Percentiles rank a stretch among this genome's conserved stretches.
phyloP scores from a whole-genome alignment of 2,888 invertebrate species.

The Lordiphosa andalusiaca region DNA sequence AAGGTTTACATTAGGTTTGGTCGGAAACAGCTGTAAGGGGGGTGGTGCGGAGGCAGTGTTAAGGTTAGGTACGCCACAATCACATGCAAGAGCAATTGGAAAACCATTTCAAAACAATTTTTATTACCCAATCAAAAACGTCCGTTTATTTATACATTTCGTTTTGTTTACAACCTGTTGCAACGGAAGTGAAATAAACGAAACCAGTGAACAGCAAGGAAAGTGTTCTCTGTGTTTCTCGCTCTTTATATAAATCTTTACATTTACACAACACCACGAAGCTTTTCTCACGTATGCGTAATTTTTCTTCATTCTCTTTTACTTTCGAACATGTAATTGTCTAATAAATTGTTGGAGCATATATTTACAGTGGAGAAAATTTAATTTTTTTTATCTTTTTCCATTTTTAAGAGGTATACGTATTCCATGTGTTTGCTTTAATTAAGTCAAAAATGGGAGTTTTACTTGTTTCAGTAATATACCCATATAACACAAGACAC shows the following conservation, averaged over 20 bases:
- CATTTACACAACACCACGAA: slow-evolving; percentile 19
- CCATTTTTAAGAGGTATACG: too few species aligned
- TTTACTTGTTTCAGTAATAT: too few species aligned
- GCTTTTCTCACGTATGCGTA: slow-evolving; percentile 64
- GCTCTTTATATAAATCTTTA: slow-evolving; percentile 24
- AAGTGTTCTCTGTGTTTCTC: not conserved
- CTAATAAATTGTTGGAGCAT: slow-evolving; percentile 5
- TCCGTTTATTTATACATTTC: slow-evolving; percentile 41
- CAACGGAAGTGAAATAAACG: slow-evolving; percentile 11
- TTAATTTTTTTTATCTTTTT: too few species aligned
- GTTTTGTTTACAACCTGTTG: slow-evolving; percentile 61
- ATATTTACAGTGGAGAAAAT: not conserved
- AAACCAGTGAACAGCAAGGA: slow-evolving; percentile 3
- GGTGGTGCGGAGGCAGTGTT: slow-evolving; percentile 3
- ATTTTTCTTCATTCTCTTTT: slow-evolving; percentile 33
- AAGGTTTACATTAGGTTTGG: slow-evolving; percentile 34
- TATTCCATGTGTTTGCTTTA: too few species aligned
- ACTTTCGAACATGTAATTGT: slow-evolving; percentile 20
- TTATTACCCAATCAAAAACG: slow-evolving; percentile 43
- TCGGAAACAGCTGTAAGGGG: slow-evolving; percentile 20
- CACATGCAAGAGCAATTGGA: slow-evolving; percentile 27
- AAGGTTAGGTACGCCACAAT: slow-evolving; percentile 3
- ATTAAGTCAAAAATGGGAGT: too few species aligned
- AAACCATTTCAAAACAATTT: slow-evolving; percentile 35
- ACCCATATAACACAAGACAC: too few species aligned